Evolutionary conservation across 2,797 vertebrate genomes (phyloP).

Genomic region (Hydrolagus colliei): DNA sequence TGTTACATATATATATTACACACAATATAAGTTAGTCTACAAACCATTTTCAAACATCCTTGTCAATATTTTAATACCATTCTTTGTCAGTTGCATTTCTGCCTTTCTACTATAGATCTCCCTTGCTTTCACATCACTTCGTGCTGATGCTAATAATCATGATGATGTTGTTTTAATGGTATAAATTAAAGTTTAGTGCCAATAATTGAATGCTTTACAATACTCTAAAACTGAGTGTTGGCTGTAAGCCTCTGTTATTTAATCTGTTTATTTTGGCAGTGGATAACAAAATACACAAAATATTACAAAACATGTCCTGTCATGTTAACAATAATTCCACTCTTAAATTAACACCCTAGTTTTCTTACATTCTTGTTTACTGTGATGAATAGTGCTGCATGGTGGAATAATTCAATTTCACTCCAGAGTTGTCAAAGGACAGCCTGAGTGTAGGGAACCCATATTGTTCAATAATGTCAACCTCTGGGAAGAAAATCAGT

Average conservation of each 20-base stretch:
- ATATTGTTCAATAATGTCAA: neutral
- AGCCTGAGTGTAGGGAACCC: neutral
- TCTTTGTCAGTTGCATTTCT: too few relatives aligned
- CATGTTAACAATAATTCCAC: neutral
- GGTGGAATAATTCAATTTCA: neutral
- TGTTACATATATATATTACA: neutral
- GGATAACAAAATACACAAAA: neutral
- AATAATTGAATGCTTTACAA: neutral
- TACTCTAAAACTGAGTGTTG: neutral
- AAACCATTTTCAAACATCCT: too few relatives aligned
- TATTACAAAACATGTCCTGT: neutral
- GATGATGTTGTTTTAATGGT: neutral
- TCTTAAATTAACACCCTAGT: neutral
- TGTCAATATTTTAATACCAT: neutral
- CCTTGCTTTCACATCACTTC: too few relatives aligned
- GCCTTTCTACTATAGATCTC: too few relatives aligned
- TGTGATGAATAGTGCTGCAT: neutral
- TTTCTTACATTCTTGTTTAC: constrained; percentile 11
- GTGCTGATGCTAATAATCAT: neutral
- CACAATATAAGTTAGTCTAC: neutral
- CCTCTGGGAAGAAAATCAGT: neutral
- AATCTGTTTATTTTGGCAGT: neutral
- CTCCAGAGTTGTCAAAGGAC: neutral
- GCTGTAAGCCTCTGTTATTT: neutral
- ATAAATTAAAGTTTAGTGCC: neutral